phyloP scores from a whole-genome alignment of 2,797 vertebrate species.

The Sebastes iracundus region DNA sequence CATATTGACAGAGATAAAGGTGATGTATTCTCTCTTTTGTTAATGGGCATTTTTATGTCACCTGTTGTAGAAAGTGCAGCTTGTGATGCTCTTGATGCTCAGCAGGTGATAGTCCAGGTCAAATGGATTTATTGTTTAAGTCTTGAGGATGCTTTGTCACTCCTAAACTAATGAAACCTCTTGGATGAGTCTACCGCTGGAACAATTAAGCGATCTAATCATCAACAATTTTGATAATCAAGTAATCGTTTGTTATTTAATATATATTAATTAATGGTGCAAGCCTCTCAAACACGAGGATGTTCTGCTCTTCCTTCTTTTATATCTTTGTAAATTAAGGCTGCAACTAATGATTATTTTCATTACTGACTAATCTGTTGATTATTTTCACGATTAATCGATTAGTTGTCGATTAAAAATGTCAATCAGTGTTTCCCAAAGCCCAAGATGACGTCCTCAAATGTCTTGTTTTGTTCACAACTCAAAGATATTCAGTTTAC shows the following conservation, averaged over 20 bases:
- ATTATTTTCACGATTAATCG: no score
- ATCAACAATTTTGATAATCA: not conserved
- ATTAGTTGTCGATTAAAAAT: no score
- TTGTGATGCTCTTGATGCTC: not conserved
- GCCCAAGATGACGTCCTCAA: no score
- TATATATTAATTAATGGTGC: not conserved
- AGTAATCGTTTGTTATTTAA: not conserved
- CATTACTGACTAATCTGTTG: no score
- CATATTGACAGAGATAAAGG: constrained; percentile 48
- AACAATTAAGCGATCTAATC: not conserved
- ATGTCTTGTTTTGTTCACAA: no score
- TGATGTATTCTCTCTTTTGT: constrained; percentile 45
- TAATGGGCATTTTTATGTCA: not conserved
- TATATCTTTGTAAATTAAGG: not conserved
- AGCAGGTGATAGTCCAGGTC: constrained; percentile 4
- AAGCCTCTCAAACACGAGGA: not conserved
- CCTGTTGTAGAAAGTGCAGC: constrained; percentile 6
- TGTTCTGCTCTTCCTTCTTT: not conserved
- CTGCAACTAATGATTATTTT: no score
- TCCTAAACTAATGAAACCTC: not conserved
- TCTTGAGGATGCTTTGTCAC: not conserved
- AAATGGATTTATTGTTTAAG: not conserved
- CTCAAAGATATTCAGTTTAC: no score
- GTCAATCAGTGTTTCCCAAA: no score
- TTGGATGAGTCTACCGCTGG: not conserved